Evolutionary conservation across 2,113 vertebrate species (phyloP).

Genomic region (Dolichotis patagonum): DNA sequence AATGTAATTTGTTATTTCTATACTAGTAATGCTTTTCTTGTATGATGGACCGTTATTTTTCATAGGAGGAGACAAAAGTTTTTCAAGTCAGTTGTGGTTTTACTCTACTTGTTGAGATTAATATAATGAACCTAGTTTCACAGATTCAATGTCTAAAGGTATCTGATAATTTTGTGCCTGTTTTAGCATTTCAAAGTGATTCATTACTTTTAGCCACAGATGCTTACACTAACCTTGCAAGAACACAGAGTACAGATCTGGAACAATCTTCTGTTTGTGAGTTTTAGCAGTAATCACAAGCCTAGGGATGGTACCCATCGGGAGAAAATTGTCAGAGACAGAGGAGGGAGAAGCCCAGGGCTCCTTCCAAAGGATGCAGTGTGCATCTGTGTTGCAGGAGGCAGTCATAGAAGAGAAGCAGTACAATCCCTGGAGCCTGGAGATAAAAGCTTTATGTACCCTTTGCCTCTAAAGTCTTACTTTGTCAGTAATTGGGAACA

Average conservation of each 20-base stretch:
- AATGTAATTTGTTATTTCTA: neutral
- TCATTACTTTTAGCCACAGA: constrained; percentile 50
- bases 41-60: constrained; percentile 40
- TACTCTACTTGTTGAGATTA: constrained; percentile 2
- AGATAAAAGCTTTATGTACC: neutral
- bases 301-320: neutral
- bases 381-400: accelerated
- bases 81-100: constrained; percentile 28
- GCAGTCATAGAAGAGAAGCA: neutral
- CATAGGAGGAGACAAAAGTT: neutral
- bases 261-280: constrained; percentile 67
- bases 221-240: constrained; percentile 64
- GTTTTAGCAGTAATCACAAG: constrained; percentile 69
- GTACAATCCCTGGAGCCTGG: neutral
- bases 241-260: constrained; percentile 64
- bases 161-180: constrained; percentile 50
- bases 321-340: constrained; percentile 9
- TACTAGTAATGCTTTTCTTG: constrained; percentile 42
- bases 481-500: neutral
- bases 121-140: neutral
- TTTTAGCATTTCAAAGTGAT: constrained; percentile 60
- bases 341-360: neutral
- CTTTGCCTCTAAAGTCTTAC: neutral
- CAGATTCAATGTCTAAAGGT: constrained; percentile 48
- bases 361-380: neutral